These are phyloP conservation scores for Nebria salina DNA, from an alignment of 2,888 invertebrate species.

Conservation along the genomic window DNA sequence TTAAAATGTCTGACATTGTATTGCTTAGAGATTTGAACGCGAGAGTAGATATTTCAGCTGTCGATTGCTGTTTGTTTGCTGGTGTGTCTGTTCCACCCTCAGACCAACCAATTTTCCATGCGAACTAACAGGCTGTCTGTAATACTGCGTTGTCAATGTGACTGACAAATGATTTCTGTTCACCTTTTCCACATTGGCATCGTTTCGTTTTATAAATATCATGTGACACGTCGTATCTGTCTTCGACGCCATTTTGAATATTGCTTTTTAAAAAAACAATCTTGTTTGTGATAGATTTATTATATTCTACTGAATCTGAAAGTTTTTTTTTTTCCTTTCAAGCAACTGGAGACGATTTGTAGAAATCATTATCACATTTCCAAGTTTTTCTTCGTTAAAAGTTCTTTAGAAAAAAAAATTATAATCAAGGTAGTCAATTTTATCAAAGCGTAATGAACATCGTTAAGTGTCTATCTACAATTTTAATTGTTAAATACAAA, in stretches of 20 bases:
- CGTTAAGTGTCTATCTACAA: neutral
- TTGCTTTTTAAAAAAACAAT: neutral
- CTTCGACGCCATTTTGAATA: neutral
- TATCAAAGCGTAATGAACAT: neutral
- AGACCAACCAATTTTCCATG: neutral
- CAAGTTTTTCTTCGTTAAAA: neutral
- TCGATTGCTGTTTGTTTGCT: neutral
- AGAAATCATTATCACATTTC: neutral
- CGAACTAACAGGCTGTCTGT: neutral
- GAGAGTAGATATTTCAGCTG: constrained; percentile 1
- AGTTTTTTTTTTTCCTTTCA: neutral
- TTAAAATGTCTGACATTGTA: neutral
- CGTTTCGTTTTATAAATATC: constrained; percentile 1
- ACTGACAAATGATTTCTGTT: neutral
- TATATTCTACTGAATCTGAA: neutral
- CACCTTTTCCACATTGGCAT: neutral
- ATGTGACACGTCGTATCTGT: neutral
- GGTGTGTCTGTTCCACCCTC: neutral
- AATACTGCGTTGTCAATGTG: neutral
- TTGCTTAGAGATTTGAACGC: neutral
- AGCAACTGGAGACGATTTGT: neutral
- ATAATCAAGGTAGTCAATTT: neutral
- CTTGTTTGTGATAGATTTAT: neutral
- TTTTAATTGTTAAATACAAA: too few relatives aligned
- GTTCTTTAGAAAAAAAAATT: neutral